Base-by-base conservation (phyloP, 2,888 invertebrate genomes). In the Myopa tessellatipennis region DNA sequence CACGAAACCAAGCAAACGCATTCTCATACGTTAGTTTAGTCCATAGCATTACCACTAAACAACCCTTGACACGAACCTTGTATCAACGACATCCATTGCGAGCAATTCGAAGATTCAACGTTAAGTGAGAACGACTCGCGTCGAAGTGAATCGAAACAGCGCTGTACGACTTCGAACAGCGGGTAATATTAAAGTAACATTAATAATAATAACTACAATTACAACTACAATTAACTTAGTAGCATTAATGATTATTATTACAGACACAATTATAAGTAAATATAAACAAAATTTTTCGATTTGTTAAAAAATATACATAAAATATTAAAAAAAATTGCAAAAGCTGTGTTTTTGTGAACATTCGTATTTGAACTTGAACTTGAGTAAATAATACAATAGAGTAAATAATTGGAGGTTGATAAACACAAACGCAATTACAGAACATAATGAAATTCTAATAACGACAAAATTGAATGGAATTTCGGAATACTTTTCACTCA, bases 271-370 rank as follows among this genome's bases (percentile, higher is more conserved):
- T 75, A 75, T 75, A 75, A 79, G 80, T 80, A 75, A 80, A 77
- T 80, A 82, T 82, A 84, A 84, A 83, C 82, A 83, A 81, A 83
- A 85, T 83, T 85, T 85, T 85, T 85, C 85, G 84, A 85, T 85
- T 85, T 85, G 84, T 85, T 85, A 85, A 84, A 84, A 85, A 85
- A 84, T 81, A 83, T 82, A 81, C 82, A 82, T 82, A 82, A 80
- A 82, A 80, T 69, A 69, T 60, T 68, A 40, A 75, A 67, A 74
- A 74, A 75, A 69, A 75, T 55, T 70, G 6, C 36, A 55, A 55
- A 69, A 50, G 26, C 18, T 8, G 18, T 69, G 50, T 14, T n/a
- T 58, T 58, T n/a, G 2, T 58, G 5, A 16, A 12, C 58, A 26
- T 26, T 26, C 26, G 2, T 26, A 1, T 26, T 1, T 26, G 26